A percentile compares a stretch with the other conserved stretches of the same genome.
phyloP scores from a whole-genome alignment of 2,113 vertebrate species.

The Cichladusa arquata region DNA sequence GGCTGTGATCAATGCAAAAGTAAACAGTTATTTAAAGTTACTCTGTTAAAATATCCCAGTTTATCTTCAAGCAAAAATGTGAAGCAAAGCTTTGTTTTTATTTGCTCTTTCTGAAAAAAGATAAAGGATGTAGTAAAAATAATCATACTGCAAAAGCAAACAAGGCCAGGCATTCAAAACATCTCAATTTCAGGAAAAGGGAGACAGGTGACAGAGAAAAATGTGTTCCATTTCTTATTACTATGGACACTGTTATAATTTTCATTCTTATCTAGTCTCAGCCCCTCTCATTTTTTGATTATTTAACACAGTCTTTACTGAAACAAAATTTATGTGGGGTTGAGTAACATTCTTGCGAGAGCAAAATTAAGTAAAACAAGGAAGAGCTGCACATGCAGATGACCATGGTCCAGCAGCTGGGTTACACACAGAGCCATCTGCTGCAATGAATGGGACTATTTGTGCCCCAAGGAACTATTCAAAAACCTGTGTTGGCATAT shows the following conservation, averaged over 20 bases:
- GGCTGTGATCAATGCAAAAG: constrained; percentile 5
- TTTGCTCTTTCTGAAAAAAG: constrained; percentile 10
- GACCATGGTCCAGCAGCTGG: background rate
- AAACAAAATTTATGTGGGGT: background rate
- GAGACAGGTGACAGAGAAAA: background rate
- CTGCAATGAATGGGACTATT: background rate
- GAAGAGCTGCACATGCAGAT: background rate
- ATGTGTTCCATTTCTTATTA: background rate
- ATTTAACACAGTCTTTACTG: background rate
- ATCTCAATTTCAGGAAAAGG: background rate
- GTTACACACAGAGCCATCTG: background rate
- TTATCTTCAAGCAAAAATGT: constrained; percentile 3
- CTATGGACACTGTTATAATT: background rate
- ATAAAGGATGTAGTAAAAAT: constrained; percentile 10
- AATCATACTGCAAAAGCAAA: background rate
- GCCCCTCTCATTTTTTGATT: background rate
- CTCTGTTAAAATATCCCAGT: background rate
- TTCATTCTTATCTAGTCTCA: background rate
- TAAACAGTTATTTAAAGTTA: background rate
- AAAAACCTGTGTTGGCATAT: background rate
- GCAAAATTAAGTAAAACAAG: background rate
- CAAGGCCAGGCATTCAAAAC: background rate
- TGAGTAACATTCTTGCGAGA: background rate
- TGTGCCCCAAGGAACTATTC: background rate
- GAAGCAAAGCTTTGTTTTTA: constrained; percentile 14